Percentiles rank a stretch among this genome's conserved stretches.
phyloP scores from a whole-genome alignment of 2,113 vertebrate genomes.

The Phycodurus eques region DNA sequence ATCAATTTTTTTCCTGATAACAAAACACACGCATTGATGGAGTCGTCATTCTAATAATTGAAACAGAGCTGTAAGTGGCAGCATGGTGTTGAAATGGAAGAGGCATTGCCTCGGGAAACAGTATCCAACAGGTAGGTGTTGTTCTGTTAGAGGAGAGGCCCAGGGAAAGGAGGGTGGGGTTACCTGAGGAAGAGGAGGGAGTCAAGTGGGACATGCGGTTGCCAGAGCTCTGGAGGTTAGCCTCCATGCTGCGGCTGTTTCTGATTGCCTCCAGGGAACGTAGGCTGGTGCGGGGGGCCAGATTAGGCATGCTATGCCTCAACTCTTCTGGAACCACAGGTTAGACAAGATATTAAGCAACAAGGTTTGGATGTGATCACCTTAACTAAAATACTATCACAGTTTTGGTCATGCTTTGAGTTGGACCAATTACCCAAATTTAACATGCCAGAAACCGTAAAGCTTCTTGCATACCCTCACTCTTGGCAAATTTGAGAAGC shows the following conservation, averaged over 20 bases:
- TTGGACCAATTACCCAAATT: not conserved
- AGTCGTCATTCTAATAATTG: not conserved
- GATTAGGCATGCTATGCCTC: constrained; percentile 89
- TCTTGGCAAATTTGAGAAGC: constrained; percentile 80
- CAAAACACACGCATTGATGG: not conserved
- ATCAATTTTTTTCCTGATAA: not conserved
- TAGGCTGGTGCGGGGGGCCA: constrained; percentile 83
- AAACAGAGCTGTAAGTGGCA: not conserved
- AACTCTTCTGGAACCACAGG: constrained; percentile 82
- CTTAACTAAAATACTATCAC: not conserved
- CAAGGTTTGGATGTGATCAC: not conserved
- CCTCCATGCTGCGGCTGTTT: constrained; percentile 89
- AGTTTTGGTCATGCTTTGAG: not conserved
- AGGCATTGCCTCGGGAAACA: not conserved
- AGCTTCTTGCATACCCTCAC: constrained; percentile 73
- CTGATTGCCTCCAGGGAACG: constrained; percentile 82
- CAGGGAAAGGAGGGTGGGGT: constrained; percentile 53
- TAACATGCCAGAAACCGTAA: not conserved
- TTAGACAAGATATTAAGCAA: constrained; percentile 39
- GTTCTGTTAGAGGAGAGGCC: constrained; percentile 7
- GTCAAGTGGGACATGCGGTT: constrained; percentile 83
- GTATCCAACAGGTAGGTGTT: constrained; percentile 3
- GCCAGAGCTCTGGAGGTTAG: constrained; percentile 86
- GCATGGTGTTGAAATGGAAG: constrained; percentile 4
- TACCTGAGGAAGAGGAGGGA: constrained; percentile 81